Conservation (phyloP, 2,113 vertebrate species). For the Ctenodactylus gundi region DNA sequence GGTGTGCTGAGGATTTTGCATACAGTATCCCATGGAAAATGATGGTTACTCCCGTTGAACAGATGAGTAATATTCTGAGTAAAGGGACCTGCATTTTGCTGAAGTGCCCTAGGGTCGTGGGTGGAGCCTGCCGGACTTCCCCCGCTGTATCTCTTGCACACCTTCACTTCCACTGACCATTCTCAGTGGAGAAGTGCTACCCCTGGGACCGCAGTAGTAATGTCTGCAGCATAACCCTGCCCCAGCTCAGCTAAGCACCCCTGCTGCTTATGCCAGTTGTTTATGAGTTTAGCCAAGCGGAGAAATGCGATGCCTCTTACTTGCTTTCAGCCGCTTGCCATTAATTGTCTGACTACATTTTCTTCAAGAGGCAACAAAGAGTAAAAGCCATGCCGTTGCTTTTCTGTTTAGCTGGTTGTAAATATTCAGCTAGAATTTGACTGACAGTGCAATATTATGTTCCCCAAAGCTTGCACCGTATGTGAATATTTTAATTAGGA, state of each 20-base stretch:
- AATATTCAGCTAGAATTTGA: constrained; percentile 62
- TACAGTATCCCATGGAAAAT: fast-evolving
- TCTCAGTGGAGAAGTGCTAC: fast-evolving
- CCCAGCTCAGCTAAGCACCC: background rate
- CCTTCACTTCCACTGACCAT: fast-evolving
- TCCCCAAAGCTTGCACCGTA: constrained; percentile 58
- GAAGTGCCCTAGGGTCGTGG: background rate
- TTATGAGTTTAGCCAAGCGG: constrained; percentile 10
- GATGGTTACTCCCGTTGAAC: fast-evolving
- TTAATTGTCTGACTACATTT: constrained; percentile 52
- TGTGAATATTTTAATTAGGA: constrained; percentile 77
- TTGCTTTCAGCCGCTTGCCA: background rate
- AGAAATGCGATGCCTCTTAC: fast-evolving
- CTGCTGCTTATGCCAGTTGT: fast-evolving
- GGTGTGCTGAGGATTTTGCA: fast-evolving
- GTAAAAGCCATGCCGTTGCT: background rate
- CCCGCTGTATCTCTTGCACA: fast-evolving
- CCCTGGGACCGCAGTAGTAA: fast-evolving
- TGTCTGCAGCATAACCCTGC: background rate
- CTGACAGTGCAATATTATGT: constrained; percentile 33
- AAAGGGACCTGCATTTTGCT: background rate
- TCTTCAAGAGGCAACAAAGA: constrained; percentile 52
- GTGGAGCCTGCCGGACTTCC: fast-evolving
- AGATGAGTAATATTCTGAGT: fast-evolving
- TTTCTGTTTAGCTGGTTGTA: constrained; percentile 44